Percentiles rank a stretch among this genome's conserved stretches.
Evolutionary conservation across 2,888 invertebrate species (phyloP).

Genomic region (Acanthosepion esculentum): DNA sequence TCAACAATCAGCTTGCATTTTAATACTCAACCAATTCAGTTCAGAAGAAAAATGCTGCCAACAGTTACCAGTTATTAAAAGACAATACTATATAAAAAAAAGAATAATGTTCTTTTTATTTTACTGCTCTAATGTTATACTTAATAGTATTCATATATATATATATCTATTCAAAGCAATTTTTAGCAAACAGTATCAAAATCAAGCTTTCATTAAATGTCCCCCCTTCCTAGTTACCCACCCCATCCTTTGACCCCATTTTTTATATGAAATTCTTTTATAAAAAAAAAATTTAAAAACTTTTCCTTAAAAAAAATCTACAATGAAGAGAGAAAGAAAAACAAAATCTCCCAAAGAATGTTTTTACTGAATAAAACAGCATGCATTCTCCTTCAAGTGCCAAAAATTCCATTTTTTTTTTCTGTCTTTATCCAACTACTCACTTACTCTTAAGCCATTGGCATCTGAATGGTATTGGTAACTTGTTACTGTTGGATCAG

Average conservation of each 20-base stretch:
- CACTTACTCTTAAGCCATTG: not conserved
- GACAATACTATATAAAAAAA: not conserved
- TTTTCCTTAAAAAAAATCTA: not conserved
- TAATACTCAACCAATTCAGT: not conserved
- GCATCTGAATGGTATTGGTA: not conserved
- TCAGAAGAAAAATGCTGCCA: not conserved
- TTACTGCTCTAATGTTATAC: not conserved
- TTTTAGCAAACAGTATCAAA: not conserved
- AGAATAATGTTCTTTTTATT: not conserved
- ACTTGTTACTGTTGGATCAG: constrained; percentile 40
- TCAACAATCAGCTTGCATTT: not conserved
- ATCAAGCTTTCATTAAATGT: not conserved
- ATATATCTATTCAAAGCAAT: not conserved
- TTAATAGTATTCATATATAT: not conserved
- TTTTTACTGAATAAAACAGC: constrained; percentile 42
- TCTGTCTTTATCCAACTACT: not conserved
- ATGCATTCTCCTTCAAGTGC: constrained; percentile 49
- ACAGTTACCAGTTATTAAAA: not conserved
- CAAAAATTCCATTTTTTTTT: constrained; percentile 3
- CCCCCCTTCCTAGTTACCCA: not conserved
- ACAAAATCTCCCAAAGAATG: not conserved
- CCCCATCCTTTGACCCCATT: not conserved
- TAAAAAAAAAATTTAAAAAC: constrained; percentile 39
- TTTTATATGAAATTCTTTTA: constrained; percentile 39
- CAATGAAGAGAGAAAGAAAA: constrained; percentile 34